phyloP scores from a whole-genome alignment of 2,113 vertebrate genomes.

The Gasterosteus nipponicus region DNA sequence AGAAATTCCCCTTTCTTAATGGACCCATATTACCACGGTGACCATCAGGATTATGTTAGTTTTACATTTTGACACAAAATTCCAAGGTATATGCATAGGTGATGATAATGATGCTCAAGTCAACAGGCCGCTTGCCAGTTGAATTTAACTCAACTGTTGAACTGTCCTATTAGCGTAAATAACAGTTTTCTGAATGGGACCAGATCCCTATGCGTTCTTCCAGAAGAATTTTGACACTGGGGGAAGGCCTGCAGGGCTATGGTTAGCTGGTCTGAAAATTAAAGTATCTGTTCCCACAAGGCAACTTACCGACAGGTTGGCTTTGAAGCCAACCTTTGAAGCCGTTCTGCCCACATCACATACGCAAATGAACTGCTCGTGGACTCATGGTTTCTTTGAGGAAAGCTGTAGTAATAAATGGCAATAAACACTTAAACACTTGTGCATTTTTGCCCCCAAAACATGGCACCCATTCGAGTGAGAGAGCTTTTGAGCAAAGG shows the following conservation, averaged over 20 bases:
- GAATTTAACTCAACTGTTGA: neutral
- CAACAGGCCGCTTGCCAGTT: constrained; percentile 19
- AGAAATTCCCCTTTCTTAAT: constrained; percentile 36
- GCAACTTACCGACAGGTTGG: constrained; percentile 59
- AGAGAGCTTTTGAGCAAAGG: neutral
- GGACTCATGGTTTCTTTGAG: constrained; percentile 36
- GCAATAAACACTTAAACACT: constrained; percentile 64
- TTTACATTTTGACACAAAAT: constrained; percentile 24
- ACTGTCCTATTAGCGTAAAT: constrained; percentile 39
- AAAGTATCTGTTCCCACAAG: constrained; percentile 52
- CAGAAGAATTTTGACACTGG: constrained; percentile 62
- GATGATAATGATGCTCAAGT: constrained; percentile 33
- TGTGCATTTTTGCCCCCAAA: constrained; percentile 35
- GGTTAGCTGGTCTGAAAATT: constrained; percentile 59
- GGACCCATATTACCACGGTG: constrained; percentile 20
- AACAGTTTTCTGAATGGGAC: constrained; percentile 25
- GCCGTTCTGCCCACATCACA: constrained; percentile 47
- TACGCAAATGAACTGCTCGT: constrained; percentile 31
- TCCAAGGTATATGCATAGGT: constrained; percentile 31
- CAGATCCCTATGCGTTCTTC: constrained; percentile 52
- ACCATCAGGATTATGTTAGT: constrained; percentile 20
- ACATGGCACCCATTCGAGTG: constrained; percentile 22
- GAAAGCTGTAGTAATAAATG: constrained; percentile 49
- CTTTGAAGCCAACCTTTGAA: constrained; percentile 22
- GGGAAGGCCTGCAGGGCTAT: constrained; percentile 40